Conservation (phyloP, 2,113 vertebrate species). For the Aegithalos caudatus region DNA sequence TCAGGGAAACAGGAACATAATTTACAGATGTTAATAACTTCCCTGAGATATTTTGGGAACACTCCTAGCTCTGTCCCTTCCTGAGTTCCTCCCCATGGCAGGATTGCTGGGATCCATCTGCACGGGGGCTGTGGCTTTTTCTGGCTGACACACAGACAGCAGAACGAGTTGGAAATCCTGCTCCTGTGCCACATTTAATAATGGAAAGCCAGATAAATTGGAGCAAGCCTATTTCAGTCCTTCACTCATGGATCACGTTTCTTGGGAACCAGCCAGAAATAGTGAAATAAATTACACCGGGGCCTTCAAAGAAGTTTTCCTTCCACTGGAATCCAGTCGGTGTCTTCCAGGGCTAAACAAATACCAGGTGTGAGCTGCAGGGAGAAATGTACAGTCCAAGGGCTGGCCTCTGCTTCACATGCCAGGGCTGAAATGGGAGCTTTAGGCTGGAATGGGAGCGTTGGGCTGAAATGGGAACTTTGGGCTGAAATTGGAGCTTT, state of each 20-base stretch:
- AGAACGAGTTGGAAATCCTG: neutral
- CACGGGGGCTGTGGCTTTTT: neutral
- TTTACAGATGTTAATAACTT: neutral
- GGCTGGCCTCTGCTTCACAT: neutral
- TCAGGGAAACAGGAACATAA: neutral
- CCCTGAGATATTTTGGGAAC: neutral
- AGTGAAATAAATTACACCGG: neutral
- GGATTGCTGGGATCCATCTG: neutral
- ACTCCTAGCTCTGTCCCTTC: neutral
- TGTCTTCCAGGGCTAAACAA: neutral
- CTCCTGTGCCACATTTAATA: neutral
- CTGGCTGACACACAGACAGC: neutral
- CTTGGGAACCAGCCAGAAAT: neutral
- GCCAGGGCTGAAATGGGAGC: neutral
- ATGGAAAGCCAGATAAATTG: neutral
- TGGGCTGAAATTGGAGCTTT: too few relatives aligned
- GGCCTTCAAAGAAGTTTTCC: constrained; percentile 31
- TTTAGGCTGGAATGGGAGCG: neutral
- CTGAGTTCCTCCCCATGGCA: neutral
- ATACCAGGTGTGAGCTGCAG: neutral
- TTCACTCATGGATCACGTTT: neutral
- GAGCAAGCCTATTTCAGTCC: constrained; percentile 10
- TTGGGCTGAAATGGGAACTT: neutral
- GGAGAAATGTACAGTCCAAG: neutral
- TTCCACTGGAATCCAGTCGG: neutral